These are phyloP conservation scores for Spondyliosoma cantharus DNA, from an alignment of 2,797 vertebrate species.

Conservation along the genomic window DNA sequence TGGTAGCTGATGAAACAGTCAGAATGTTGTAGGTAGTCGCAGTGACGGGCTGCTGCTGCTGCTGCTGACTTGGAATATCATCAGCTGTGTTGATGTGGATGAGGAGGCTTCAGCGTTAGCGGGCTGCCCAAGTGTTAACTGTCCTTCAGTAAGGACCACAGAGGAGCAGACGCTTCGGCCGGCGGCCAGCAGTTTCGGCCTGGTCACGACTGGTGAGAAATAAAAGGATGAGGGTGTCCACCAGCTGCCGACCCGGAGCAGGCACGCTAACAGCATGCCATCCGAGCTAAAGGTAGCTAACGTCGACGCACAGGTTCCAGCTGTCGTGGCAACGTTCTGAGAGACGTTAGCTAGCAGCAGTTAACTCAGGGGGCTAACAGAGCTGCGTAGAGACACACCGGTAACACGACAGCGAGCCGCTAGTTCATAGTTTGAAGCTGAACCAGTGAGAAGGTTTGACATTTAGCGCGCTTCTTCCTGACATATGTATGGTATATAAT, in stretches of 20 bases:
- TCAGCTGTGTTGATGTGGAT: constrained; percentile 53
- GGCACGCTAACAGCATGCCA: constrained; percentile 47
- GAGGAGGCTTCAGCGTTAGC: constrained; percentile 26
- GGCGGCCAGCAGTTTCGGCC: constrained; percentile 52
- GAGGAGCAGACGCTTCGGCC: constrained; percentile 24
- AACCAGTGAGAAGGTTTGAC: constrained; percentile 9
- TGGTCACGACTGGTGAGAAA: constrained; percentile 72
- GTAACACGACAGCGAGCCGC: constrained; percentile 6
- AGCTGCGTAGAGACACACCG: constrained; percentile 27
- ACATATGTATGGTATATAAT: not conserved
- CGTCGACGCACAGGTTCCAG: constrained; percentile 42
- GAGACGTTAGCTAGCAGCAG: constrained; percentile 41
- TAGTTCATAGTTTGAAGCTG: not conserved
- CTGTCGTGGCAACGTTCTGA: constrained; percentile 68
- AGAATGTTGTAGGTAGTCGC: constrained; percentile 39
- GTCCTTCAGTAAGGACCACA: not conserved
- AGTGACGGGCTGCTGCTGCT: constrained; percentile 52
- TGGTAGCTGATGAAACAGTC: not conserved
- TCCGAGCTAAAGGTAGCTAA: constrained; percentile 67
- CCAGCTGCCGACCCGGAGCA: constrained; percentile 37
- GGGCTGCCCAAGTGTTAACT: constrained; percentile 1
- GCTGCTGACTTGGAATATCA: constrained; percentile 68
- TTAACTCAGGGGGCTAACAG: constrained; percentile 33
- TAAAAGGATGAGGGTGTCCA: constrained; percentile 39
- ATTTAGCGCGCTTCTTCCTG: not conserved